A percentile compares a stretch with the other conserved stretches of the same genome.
These are phyloP conservation scores for Apis cerana DNA, from an alignment of 1,140 invertebrate genomes.

Conservation along the genomic window DNA sequence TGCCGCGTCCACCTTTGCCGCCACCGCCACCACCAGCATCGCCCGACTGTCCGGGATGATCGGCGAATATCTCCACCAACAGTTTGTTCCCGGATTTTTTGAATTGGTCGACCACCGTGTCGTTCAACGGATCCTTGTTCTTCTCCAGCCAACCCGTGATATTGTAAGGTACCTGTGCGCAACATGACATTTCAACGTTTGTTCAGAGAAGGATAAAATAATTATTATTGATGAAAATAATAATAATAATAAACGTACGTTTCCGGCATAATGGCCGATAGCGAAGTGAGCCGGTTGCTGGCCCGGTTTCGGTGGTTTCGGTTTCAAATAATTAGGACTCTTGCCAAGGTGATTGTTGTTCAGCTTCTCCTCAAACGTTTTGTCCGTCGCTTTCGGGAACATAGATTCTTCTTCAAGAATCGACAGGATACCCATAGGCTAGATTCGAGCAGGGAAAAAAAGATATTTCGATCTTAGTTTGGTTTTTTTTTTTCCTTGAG, in stretches of 20 bases:
- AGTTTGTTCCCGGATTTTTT: conserved; percentile 96
- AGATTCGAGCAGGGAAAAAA: conserved; percentile 47
- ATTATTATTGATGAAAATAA: not conserved
- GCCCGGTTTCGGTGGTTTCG: conserved; percentile 97
- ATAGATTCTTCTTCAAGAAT: conserved; percentile 99
- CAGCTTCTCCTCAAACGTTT: conserved; percentile 98
- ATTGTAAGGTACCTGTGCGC: conserved; percentile 93
- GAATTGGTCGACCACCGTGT: conserved; percentile 98
- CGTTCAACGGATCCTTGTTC: conserved; percentile 99
- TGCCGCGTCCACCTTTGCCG: conserved; percentile 93
- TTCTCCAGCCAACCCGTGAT: conserved; percentile 99
- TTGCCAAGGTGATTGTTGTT: conserved; percentile 99
- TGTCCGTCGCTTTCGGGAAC: conserved; percentile 99
- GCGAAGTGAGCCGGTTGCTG: conserved; percentile 98
- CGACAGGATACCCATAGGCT: conserved; percentile 99
- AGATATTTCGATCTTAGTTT: too few relatives aligned
- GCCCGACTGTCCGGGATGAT: conserved; percentile 95
- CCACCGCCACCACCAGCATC: conserved; percentile 88
- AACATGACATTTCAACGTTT: too few relatives aligned
- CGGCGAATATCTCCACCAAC: conserved; percentile 94
- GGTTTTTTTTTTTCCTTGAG: not conserved
- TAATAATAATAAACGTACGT: conserved; percentile 84
- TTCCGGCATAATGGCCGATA: conserved; percentile 99
- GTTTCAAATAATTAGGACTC: conserved; percentile 98
- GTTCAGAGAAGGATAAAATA: not conserved